Base-by-base conservation (phyloP, 2,888 invertebrate genomes). In the Limenitis camilla region DNA sequence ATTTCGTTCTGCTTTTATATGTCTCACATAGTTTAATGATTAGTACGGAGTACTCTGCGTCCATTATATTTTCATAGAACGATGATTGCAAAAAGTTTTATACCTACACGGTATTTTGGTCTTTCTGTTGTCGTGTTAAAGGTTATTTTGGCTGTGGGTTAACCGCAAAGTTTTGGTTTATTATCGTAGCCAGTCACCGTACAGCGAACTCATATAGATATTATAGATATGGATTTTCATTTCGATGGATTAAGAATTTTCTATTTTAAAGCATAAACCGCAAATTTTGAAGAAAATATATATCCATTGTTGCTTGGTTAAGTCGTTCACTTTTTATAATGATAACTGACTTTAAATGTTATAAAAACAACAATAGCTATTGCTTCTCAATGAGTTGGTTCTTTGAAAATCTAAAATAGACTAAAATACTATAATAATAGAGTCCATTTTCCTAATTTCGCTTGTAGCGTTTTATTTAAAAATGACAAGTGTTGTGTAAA, bases 21-120 rank as follows among this genome's bases (percentile, higher is more conserved):
- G 78, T 78, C 78, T 78, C 71, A 78, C 76, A 76, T 78, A 76
- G 76, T 74, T 69, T 69, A 73, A 75, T 76, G 73, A 78, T 78
- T 76, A 77, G 74, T 72, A 69, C 69, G 62, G 65, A 71, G 76
- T 72, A 72, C 71, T 72, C 71, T 70, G 71, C 71, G 71, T 71
- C 79, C 74, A 86, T 85, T 83, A 86, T 78, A 76, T 85, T 86
- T 86, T 87, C 84, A 85, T 86, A 86, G 77, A 76, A 85, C 74
- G 75, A 74, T 86, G 85, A 71, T 72, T 75, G 76, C 81, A 77
- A 79, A 80, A 79, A 79, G 77, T 68, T 61, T 39, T 5, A 9
- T 7, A 9, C 19, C 36, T 5, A 11, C 53, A 60, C 43, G 38
- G 57, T 49, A 67, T 62, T 66, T 31, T 68, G 19, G 10, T 42